Evolutionary conservation across 2,113 vertebrate genomes (phyloP).

Genomic region (Trematomus loennbergii): DNA sequence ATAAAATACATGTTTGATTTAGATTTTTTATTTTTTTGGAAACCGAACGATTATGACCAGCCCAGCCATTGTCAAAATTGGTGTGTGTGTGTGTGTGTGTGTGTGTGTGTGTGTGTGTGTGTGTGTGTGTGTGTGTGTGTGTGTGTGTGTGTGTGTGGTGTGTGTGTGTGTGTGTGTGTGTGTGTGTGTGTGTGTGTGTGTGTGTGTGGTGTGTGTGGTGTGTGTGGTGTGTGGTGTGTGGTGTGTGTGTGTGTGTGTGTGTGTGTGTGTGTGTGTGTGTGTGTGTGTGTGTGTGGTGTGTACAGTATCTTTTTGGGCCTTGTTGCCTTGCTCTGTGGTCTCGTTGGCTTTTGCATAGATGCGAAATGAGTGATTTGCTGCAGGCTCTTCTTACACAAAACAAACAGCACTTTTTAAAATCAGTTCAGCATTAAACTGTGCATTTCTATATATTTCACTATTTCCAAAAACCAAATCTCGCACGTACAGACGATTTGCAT

Average conservation of each 20-base stretch:
- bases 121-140: conserved; percentile 35
- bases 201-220: conserved; percentile 33
- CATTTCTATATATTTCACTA: not conserved
- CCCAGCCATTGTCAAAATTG: conserved; percentile 20
- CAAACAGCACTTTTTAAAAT: conserved; percentile 38
- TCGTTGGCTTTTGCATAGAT: conserved; percentile 79
- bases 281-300: conserved; percentile 25
- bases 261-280: conserved; percentile 29
- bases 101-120: conserved; percentile 31
- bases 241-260: conserved; percentile 6
- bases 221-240: conserved; percentile 27
- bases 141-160: conserved; percentile 26
- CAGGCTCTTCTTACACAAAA: conserved; percentile 45
- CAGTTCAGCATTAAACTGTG: conserved; percentile 19
- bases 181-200: conserved; percentile 26
- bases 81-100: conserved; percentile 33
- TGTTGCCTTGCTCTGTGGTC: conserved; percentile 51
- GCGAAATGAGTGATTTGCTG: conserved; percentile 69
- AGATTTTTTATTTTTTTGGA: conserved; percentile 7
- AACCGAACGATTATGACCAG: conserved; percentile 35
- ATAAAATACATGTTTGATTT: conserved; percentile 27
- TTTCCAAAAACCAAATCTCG: not conserved
- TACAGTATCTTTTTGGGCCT: conserved; percentile 53
- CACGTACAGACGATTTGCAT: conserved; percentile 12
- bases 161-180: conserved; percentile 4